Evolutionary conservation across 2,113 vertebrate species (phyloP).

Genomic region (Protomyctophum bolini): DNA sequence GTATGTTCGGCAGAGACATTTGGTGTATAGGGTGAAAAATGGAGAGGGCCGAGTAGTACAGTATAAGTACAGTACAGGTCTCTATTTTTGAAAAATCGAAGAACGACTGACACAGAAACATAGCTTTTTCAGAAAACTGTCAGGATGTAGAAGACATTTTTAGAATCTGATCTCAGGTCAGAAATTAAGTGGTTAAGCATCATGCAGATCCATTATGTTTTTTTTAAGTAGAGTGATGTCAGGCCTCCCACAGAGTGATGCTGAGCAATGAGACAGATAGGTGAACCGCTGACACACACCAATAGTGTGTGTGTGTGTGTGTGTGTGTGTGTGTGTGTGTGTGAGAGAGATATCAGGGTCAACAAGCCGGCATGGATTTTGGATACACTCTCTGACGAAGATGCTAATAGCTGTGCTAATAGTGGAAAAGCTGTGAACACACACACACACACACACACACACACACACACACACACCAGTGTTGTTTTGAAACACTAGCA

Average conservation of each 20-base stretch:
- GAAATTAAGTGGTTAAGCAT: too few species aligned
- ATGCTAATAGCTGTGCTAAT: constrained; percentile 40
- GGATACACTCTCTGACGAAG: constrained; percentile 27
- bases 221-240: constrained; percentile 16
- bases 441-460: constrained; percentile 14
- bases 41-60: too few species aligned
- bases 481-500: constrained; percentile 67
- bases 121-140: too few species aligned
- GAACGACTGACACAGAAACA: too few species aligned
- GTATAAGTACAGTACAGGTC: too few species aligned
- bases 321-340: not conserved
- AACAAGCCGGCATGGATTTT: constrained; percentile 1
- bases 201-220: not conserved
- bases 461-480: constrained; percentile 9
- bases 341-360: constrained; percentile 3
- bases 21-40: too few species aligned
- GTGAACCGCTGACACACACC: constrained; percentile 27
- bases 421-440: constrained; percentile 33
- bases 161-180: too few species aligned
- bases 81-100: too few species aligned
- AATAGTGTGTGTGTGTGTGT: constrained; percentile 25
- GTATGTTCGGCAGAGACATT: too few species aligned
- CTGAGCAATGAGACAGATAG: constrained; percentile 13
- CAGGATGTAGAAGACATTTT: too few species aligned
- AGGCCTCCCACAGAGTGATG: constrained; percentile 18